Percentiles rank a stretch among this genome's conserved stretches.
Evolutionary conservation across 2,888 invertebrate species (phyloP).

Genomic region (Drosophila prostipennis): DNA sequence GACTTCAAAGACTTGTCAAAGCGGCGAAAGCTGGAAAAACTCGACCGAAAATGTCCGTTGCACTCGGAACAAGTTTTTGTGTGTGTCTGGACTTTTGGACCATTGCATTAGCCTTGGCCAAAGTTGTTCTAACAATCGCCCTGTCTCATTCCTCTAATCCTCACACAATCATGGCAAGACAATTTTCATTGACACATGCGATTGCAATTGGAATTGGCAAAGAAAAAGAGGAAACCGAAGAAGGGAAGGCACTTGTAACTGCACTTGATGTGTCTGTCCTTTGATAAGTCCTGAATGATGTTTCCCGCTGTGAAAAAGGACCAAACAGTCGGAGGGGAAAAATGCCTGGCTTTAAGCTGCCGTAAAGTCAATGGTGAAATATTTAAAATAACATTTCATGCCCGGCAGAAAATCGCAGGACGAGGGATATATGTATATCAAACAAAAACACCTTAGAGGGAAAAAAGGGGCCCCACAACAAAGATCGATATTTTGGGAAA

Average conservation of each 20-base stretch:
- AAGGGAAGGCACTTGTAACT: conserved; percentile 48
- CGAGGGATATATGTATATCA: too few species aligned
- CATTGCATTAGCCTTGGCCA: conserved; percentile 60
- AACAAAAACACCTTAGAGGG: too few species aligned
- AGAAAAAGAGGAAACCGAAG: conserved; percentile 5
- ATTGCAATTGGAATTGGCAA: conserved; percentile 64
- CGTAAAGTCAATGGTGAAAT: conserved; percentile 66
- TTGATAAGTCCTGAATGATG: conserved; percentile 33
- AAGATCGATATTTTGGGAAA: too few species aligned
- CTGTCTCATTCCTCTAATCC: background rate
- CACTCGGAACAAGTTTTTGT: conserved; percentile 46
- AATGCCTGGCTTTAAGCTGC: conserved; percentile 51
- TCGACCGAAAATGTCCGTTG: conserved; percentile 39
- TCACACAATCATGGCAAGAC: conserved; percentile 51
- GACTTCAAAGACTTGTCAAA: conserved; percentile 34
- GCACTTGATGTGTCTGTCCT: conserved; percentile 46
- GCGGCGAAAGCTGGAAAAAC: conserved; percentile 26
- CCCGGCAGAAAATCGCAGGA: conserved; percentile 30
- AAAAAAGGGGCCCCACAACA: too few species aligned
- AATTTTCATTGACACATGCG: conserved; percentile 76
- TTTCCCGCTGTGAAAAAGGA: conserved; percentile 12
- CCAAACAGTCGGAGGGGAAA: conserved; percentile 7
- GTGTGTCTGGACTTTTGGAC: conserved; percentile 29
- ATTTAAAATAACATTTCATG: conserved; percentile 71
- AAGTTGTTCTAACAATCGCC: conserved; percentile 40